Evolutionary conservation across 2,113 vertebrate species (phyloP).

Genomic region (Corvus cornix): DNA sequence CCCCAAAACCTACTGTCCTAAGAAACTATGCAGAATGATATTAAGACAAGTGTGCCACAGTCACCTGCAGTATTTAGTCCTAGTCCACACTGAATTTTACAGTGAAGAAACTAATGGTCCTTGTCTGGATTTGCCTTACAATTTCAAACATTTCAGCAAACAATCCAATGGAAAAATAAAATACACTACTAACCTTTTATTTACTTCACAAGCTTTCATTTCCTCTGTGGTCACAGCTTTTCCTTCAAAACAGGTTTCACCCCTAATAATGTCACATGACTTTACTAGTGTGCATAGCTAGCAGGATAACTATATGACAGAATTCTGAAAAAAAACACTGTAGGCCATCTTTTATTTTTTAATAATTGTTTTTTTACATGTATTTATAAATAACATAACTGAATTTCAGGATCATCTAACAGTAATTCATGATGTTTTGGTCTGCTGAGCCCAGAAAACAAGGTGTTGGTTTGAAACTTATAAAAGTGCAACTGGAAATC

Average conservation of each 20-base stretch:
- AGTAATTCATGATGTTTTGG: background rate
- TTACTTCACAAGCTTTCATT: background rate
- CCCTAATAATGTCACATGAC: background rate
- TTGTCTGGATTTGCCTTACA: background rate
- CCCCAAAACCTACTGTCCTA: background rate
- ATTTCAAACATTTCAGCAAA: background rate
- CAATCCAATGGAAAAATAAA: background rate
- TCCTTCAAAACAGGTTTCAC: accelerated
- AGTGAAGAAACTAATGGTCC: background rate
- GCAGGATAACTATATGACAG: background rate
- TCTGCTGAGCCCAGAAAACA: background rate
- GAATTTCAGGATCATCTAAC: background rate
- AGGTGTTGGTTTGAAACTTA: background rate
- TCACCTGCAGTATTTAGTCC: background rate
- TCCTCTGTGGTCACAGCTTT: background rate
- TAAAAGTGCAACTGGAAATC: background rate
- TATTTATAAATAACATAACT: background rate
- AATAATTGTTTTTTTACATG: background rate
- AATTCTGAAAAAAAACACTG: background rate
- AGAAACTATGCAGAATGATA: background rate
- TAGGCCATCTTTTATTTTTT: background rate
- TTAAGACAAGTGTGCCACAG: background rate
- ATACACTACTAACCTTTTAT: background rate
- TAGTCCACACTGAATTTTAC: background rate
- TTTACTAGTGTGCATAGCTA: background rate